Evolutionary conservation across 2,113 vertebrate species (phyloP), one percentile per base, ranked within the genome.

Genomic region (Cyphomyrus plagiostoma): DNA sequence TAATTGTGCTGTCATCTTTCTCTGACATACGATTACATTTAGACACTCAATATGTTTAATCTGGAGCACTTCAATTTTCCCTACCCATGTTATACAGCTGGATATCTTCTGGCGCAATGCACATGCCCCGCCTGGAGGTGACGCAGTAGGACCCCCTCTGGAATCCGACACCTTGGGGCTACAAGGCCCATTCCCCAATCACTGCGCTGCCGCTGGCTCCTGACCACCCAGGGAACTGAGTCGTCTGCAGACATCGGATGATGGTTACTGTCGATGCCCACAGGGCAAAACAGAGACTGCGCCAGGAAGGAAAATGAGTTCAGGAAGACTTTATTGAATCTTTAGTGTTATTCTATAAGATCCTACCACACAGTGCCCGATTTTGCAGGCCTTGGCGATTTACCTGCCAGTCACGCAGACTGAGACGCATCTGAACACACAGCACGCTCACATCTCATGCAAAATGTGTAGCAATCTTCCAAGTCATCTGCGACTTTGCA

Each of bases 251-350:
- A 19, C 35, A 42, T 42, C 3, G 74, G 82, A 23, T 46, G 82
- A 45, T 2, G 30, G 15, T n/a, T 21, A 30, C 85, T 52, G 48
- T 49, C 46, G 42, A 49, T 30, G 49, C 23, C 23, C 50, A 17
- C 50, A 52, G 50, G 50, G 50, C 50, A 56, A 56, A 53, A 53
- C 2, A 15, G 45, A 83, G 35, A 11, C 46, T 48, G 23, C 50
- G 83, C 46, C 26, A 30, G 46, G 48, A 26, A 30, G 5, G 50
- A 17, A 42, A 19, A 52, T 89, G 19, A 35, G 35, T 86, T 89
- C 52, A 87, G 48, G 62, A 87, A 80, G 66, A 77, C 89, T 89
- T 86, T 89, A 86, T 86, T 89, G 53, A 85, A 89, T 89, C 89
- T 89, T 89, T 89, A 89, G 89, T 70, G 56, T 86, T 48, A 84